Evolutionary conservation across 2,113 vertebrate species (phyloP), one percentile per base, ranked within the genome.

Genomic region (Oryzias curvinotus): DNA sequence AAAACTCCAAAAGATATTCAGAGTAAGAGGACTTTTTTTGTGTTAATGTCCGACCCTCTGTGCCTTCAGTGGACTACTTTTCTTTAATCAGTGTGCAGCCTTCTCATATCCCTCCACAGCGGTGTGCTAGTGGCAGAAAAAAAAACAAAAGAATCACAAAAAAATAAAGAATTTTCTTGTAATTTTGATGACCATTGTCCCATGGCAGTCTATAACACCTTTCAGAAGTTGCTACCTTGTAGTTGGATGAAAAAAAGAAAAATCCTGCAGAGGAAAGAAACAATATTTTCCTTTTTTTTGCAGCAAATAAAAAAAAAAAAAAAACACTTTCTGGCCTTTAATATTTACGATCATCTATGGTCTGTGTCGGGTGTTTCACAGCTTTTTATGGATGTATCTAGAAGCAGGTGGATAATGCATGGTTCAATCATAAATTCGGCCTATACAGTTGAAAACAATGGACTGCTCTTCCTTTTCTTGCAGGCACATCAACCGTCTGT

Each of bases 401-500:
- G 18, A 43, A 8, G 17, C 26, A 62, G 57, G 3, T 49, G 43
- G 36, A 53, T 30, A 16, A 57, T 44, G 12, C 28, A 54, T 18
- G 55, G 58, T 47, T 52, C 28, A 49, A 42, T 53, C 23, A 17
- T 54, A 53, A 67, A 60, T 54, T 12, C 26, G 18, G 16, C 12
- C 21, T 52, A 8, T 62, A 18, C 41, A 47, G 45, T 55, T 1
- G 4, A 42, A 66, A 52, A 52, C 15, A 42, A 73, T 21, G 18
- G 4, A 5, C 47, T 62, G 2, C 45, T 57, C 26, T 69, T 47
- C 17, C 26, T 50, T 57, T 53, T 52, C 26, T 44, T 14, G 36
- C 67, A 50, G 49, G 4, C 30, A 42, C 47, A 48, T 36, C 6
- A 47, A 64, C 26, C 51, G 5, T 75, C 49, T 57, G 30, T 18